Evolutionary conservation across 2,113 vertebrate species (phyloP).

Genomic region (Spheniscus mendiculus): DNA sequence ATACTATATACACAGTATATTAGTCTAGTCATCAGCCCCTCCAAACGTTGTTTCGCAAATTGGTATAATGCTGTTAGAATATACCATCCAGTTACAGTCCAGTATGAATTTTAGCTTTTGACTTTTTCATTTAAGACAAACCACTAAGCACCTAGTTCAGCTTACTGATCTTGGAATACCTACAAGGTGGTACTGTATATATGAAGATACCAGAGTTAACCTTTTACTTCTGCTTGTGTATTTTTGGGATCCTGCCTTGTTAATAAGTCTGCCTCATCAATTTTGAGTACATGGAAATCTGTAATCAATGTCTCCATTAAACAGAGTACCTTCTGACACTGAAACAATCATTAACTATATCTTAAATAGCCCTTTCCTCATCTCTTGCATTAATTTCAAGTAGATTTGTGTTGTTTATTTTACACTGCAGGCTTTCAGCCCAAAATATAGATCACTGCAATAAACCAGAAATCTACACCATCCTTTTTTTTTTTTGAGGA

Average conservation of each 20-base stretch:
- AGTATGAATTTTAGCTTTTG: background rate
- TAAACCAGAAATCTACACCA: background rate
- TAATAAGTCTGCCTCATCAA: background rate
- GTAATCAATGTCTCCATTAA: background rate
- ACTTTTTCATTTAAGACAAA: background rate
- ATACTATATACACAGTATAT: constrained; percentile 76
- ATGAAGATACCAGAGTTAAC: background rate
- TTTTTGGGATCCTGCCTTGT: background rate
- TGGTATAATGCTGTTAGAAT: background rate
- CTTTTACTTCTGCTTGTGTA: background rate
- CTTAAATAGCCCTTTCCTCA: background rate
- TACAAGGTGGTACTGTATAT: background rate
- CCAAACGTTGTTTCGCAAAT: background rate
- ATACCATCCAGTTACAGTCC: background rate
- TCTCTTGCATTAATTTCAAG: background rate
- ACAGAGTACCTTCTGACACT: background rate
- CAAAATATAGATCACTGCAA: background rate
- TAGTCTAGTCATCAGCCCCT: background rate
- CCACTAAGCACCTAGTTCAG: background rate
- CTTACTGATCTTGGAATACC: background rate
- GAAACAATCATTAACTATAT: background rate
- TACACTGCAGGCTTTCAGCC: background rate
- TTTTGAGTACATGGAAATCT: background rate
- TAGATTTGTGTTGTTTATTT: background rate
- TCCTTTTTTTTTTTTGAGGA: background rate